Evolutionary conservation across 37 sponge, comb jelly and placozoan genomes (phyloP).

Genomic region (Cladorhizidae sp.): DNA sequence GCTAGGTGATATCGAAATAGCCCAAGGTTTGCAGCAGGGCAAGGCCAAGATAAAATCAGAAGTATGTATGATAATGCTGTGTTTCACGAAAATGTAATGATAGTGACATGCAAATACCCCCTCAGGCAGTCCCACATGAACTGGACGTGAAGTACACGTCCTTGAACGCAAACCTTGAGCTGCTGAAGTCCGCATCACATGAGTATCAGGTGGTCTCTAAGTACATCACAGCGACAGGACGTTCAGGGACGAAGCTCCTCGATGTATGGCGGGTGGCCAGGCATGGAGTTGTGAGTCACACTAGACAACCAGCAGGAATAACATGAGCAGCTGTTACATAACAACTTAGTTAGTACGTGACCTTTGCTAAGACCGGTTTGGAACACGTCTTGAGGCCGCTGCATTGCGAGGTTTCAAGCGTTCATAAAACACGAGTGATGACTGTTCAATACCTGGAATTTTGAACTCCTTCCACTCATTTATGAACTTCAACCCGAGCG

Average conservation of each 20-base stretch:
- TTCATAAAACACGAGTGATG: no score
- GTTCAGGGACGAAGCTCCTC: conserved; percentile 31
- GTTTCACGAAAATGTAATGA: neutral
- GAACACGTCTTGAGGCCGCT: no score
- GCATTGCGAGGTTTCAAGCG: no score
- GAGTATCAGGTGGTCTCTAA: conserved; percentile 61
- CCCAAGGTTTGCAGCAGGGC: conserved; percentile 74
- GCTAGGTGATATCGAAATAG: conserved; percentile 89
- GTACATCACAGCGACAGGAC: conserved; percentile 50
- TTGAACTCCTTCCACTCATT: no score
- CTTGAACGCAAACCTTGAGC: conserved; percentile 61
- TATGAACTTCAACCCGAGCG: no score
- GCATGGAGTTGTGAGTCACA: conserved; percentile 59
- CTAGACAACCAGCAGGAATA: no score
- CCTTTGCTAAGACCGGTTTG: no score
- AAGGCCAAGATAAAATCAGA: conserved; percentile 18
- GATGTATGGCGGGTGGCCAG: conserved; percentile 79
- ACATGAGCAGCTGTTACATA: no score
- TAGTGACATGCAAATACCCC: neutral
- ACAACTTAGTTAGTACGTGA: no score
- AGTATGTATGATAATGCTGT: neutral
- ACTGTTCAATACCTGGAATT: no score
- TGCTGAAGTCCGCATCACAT: conserved; percentile 17
- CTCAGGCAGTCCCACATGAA: conserved; percentile 55
- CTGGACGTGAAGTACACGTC: conserved; percentile 72